These are phyloP conservation scores for Sorex araneus DNA, from an alignment of 2,113 vertebrate species.

Conservation along the genomic window DNA sequence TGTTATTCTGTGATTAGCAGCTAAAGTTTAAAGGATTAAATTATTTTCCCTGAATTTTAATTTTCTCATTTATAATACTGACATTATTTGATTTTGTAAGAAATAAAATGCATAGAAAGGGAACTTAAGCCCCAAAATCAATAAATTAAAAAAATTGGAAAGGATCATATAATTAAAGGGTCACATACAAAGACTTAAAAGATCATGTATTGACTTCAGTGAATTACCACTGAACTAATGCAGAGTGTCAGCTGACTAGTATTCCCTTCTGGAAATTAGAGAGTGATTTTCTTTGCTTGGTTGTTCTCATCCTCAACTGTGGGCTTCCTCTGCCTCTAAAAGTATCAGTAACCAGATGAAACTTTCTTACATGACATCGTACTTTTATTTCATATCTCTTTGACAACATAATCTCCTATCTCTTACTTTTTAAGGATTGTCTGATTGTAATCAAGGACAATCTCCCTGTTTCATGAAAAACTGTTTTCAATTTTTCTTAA, in stretches of 20 bases:
- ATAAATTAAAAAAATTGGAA: background rate
- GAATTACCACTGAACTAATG: background rate
- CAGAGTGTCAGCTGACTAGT: background rate
- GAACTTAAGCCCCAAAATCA: no score
- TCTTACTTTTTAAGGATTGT: slow-evolving; percentile 3
- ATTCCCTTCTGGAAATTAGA: background rate
- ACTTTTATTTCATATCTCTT: background rate
- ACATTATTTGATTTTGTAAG: no score
- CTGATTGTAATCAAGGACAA: slow-evolving; percentile 3
- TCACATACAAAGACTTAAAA: background rate
- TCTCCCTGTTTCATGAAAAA: background rate
- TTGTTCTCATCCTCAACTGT: no score
- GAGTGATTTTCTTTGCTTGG: background rate
- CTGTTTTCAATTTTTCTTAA: background rate
- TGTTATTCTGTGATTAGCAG: no score
- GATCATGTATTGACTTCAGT: background rate
- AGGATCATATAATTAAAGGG: background rate
- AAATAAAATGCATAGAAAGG: no score
- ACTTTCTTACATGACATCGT: background rate
- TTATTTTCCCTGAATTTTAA: no score
- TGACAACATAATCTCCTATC: background rate
- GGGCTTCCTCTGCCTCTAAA: background rate
- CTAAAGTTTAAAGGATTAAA: no score
- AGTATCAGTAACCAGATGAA: background rate
- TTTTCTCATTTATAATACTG: no score